Conservation (phyloP, 2,797 vertebrate genomes). For the Orientallactaga sibirica region DNA sequence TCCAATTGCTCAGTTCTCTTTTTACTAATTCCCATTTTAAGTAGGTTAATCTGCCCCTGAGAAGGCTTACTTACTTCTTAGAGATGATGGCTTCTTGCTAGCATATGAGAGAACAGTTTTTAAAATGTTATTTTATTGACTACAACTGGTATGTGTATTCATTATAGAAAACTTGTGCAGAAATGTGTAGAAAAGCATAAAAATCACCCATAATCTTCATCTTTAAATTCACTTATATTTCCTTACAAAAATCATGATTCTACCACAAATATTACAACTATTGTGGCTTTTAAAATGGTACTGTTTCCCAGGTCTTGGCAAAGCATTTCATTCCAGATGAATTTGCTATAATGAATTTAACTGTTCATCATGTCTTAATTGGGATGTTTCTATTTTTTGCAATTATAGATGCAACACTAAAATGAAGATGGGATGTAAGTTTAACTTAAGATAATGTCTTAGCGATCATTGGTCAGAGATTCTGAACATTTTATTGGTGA, state of each 20-base stretch:
- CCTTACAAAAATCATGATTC: not conserved
- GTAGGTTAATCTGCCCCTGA: not conserved
- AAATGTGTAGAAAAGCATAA: not conserved
- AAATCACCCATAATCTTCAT: not conserved
- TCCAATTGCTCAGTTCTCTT: not conserved
- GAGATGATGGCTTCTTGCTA: not conserved
- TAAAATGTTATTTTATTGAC: not conserved
- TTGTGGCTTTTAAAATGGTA: not conserved
- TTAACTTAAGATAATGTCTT: constrained; percentile 32
- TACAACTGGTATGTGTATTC: not conserved
- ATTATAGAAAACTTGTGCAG: not conserved
- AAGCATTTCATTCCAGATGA: not conserved
- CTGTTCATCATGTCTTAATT: not conserved
- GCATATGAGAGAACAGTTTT: not conserved
- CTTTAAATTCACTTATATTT: not conserved
- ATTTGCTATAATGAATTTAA: not conserved
- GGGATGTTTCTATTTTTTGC: not conserved
- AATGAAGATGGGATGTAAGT: not conserved
- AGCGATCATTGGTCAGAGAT: not conserved
- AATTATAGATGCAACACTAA: not conserved
- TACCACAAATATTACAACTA: not conserved
- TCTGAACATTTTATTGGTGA: not conserved
- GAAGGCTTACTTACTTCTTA: constrained; percentile 10
- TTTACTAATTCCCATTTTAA: not conserved
- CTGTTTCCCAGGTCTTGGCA: not conserved